A percentile compares a stretch with the other conserved stretches of the same genome.
These are phyloP conservation scores for Netelia inedita DNA, from an alignment of 2,888 invertebrate species.

Conservation along the genomic window DNA sequence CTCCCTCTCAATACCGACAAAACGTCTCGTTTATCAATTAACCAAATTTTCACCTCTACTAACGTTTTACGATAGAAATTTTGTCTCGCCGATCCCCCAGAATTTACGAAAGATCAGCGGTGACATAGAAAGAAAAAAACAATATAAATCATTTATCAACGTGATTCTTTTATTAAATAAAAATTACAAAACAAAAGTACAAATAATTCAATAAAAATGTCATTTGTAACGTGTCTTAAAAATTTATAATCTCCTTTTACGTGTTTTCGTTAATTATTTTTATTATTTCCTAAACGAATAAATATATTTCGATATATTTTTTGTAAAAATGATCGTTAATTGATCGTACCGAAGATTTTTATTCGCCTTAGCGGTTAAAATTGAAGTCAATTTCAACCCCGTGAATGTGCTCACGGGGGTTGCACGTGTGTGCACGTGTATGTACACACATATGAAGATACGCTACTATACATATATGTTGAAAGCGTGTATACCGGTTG, in stretches of 20 bases:
- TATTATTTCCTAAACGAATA: too few species aligned
- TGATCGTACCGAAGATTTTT: neutral
- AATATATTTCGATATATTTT: too few species aligned
- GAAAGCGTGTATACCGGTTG: constrained; percentile 59
- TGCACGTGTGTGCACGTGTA: constrained; percentile 27
- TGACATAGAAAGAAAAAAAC: too few species aligned
- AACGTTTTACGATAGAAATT: neutral
- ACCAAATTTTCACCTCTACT: neutral
- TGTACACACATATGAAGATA: constrained; percentile 22
- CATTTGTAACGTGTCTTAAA: too few species aligned
- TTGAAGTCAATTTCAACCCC: constrained; percentile 34
- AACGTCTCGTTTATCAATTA: constrained; percentile 18
- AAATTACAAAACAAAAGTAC: too few species aligned
- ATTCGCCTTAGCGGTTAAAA: constrained; percentile 36
- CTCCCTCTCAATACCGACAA: constrained; percentile 4
- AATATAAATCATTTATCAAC: too few species aligned
- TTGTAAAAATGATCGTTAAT: constrained; percentile 5
- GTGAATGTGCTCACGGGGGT: constrained; percentile 10
- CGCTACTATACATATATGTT: neutral
- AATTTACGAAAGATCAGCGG: too few species aligned
- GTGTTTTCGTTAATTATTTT: too few species aligned
- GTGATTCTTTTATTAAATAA: too few species aligned
- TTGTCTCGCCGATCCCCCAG: neutral
- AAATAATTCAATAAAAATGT: too few species aligned
- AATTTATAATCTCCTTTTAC: too few species aligned